These are phyloP conservation scores for Agonum fuliginosum DNA, from an alignment of 2,888 invertebrate species.

Conservation along the genomic window DNA sequence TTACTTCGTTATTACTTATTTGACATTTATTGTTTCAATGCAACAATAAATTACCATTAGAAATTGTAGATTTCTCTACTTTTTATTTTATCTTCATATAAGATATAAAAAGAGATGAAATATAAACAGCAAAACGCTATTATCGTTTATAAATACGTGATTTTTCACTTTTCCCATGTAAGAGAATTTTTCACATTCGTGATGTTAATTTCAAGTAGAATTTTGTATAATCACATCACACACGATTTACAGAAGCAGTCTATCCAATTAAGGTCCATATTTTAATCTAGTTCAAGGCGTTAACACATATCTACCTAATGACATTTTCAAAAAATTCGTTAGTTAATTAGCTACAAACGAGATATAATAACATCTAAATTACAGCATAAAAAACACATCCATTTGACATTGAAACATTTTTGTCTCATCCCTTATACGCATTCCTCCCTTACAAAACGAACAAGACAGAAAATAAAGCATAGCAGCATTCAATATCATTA, in stretches of 20 bases:
- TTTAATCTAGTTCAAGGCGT: neutral
- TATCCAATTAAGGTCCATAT: neutral
- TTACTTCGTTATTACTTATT: neutral
- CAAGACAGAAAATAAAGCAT: constrained; percentile 18
- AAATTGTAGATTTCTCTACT: no score
- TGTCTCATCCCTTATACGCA: neutral
- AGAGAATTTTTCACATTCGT: no score
- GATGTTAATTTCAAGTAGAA: no score
- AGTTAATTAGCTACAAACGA: constrained; percentile 3
- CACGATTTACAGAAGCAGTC: neutral
- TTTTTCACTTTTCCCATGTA: no score
- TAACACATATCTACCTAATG: neutral
- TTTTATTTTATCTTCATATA: no score
- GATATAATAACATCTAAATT: constrained; percentile 32
- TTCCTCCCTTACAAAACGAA: constrained; percentile 2
- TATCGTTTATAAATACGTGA: no score
- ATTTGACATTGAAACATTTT: constrained; percentile 31
- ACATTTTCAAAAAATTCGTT: constrained; percentile 15
- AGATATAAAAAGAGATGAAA: no score
- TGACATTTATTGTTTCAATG: no score
- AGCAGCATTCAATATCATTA: constrained; percentile 44
- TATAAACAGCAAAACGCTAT: no score
- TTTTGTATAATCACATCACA: no score
- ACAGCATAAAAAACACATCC: constrained; percentile 1
- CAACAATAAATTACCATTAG: no score